Conservation (phyloP, 92 coral and sea anemone genomes). For the Zoanthus gigantus region DNA sequence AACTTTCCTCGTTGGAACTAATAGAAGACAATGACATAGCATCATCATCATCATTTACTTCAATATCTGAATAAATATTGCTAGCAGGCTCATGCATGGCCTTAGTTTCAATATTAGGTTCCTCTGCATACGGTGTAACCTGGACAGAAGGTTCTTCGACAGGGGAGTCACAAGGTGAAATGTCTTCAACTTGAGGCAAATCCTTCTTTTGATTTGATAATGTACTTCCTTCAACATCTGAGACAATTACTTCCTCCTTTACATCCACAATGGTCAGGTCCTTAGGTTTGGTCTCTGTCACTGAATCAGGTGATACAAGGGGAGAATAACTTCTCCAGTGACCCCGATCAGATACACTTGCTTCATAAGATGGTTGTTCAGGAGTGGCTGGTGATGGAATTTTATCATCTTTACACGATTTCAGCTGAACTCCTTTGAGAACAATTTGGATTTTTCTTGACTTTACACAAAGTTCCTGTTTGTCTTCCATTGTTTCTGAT, state of each 20-base stretch:
- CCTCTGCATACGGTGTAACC: constrained; percentile 25
- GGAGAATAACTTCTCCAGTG: constrained; percentile 25
- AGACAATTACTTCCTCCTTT: constrained; percentile 47
- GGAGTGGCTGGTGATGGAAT: constrained; percentile 8
- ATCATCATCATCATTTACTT: constrained; percentile 87
- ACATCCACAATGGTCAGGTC: constrained; percentile 43
- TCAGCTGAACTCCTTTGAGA: constrained; percentile 65
- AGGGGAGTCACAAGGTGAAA: constrained; percentile 97
- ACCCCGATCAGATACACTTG: constrained; percentile 30
- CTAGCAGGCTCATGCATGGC: constrained; percentile 13
- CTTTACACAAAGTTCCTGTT: constrained; percentile 58
- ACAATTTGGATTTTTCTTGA: constrained; percentile 76
- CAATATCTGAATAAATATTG: constrained; percentile 80
- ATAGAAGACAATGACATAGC: constrained; percentile 98
- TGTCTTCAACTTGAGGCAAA: constrained; percentile 90
- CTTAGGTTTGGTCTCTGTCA: not conserved
- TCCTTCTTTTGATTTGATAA: constrained; percentile 32
- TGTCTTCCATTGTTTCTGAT: constrained; percentile 72
- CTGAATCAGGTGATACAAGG: constrained; percentile 8
- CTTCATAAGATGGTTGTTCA: constrained; percentile 32
- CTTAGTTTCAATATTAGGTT: constrained; percentile 40
- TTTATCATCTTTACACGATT: constrained; percentile 39
- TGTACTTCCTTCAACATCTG: constrained; percentile 30
- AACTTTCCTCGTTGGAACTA: constrained; percentile 96
- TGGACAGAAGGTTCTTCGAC: constrained; percentile 40